Percentiles rank a stretch among this genome's conserved stretches.
Evolutionary conservation across 1,140 invertebrate species (phyloP).

Genomic region (Sinonovacula constricta): DNA sequence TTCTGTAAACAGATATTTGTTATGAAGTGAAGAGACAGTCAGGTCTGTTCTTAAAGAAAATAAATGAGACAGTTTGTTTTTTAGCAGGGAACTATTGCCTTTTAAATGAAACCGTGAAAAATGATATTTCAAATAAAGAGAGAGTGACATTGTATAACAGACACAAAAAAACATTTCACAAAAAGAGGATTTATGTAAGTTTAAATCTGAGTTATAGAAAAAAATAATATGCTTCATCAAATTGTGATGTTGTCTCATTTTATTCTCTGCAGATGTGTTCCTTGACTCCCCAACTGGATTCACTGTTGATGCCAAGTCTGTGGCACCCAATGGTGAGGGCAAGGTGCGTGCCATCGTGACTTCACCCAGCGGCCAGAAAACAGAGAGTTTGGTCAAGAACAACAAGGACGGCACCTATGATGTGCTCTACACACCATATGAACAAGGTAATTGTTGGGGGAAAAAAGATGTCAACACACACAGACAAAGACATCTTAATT

Average conservation of each 20-base stretch:
- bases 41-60: too few species aligned
- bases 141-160: not conserved
- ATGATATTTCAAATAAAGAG: too few species aligned
- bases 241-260: not conserved
- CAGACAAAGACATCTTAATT: too few species aligned
- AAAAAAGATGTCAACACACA: too few species aligned
- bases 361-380: constrained; percentile 87
- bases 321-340: constrained; percentile 82
- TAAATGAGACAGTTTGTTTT: too few species aligned
- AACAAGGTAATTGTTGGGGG: constrained; percentile 84
- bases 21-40: too few species aligned
- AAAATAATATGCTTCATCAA: not conserved
- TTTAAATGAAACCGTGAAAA: too few species aligned
- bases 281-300: constrained; percentile 91
- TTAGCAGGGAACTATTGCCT: too few species aligned
- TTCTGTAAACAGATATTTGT: too few species aligned
- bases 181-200: not conserved
- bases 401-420: constrained; percentile 89
- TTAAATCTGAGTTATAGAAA: not conserved
- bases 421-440: constrained; percentile 91
- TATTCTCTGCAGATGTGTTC: constrained; percentile 84
- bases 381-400: constrained; percentile 87
- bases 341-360: constrained; percentile 90
- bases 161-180: not conserved
- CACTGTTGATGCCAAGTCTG: constrained; percentile 87